These are phyloP conservation scores for Coptotermes formosanus DNA, from an alignment of 1,140 invertebrate species.

Conservation along the genomic window DNA sequence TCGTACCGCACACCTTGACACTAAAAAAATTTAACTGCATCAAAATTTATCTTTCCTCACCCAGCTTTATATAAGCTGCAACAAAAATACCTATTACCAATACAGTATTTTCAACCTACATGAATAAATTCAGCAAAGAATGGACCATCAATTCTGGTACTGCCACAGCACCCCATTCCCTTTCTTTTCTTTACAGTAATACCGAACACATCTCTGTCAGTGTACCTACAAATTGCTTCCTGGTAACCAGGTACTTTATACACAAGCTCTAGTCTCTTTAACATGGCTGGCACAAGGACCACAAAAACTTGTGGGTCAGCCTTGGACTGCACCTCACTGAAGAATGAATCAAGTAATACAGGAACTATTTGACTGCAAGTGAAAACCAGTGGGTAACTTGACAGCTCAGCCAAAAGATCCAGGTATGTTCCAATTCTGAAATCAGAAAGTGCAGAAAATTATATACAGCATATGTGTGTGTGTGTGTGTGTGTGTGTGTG, in stretches of 20 bases:
- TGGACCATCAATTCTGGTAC: too few relatives aligned
- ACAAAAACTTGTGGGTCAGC: conserved; percentile 22
- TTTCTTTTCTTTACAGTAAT: too few relatives aligned
- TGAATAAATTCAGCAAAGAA: too few relatives aligned
- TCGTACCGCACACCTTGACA: too few relatives aligned
- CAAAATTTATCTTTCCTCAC: too few relatives aligned
- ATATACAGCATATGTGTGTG: too few relatives aligned
- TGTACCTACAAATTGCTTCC: conserved; percentile 26
- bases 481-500: too few relatives aligned
- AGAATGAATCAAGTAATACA: conserved; percentile 28
- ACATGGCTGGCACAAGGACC: conserved; percentile 24
- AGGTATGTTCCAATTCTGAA: conserved; percentile 27
- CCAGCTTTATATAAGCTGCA: too few relatives aligned
- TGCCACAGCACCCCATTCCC: too few relatives aligned
- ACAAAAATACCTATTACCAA: too few relatives aligned
- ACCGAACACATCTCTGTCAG: not conserved
- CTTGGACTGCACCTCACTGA: conserved; percentile 13
- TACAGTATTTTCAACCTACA: too few relatives aligned
- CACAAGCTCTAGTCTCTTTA: conserved; percentile 23
- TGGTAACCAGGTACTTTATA: conserved; percentile 30
- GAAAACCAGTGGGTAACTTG: conserved; percentile 29
- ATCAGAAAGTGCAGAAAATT: not conserved
- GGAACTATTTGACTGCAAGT: conserved; percentile 31
- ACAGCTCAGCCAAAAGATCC: conserved; percentile 24
- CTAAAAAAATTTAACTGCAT: too few relatives aligned